Base-by-base conservation (phyloP, 1,140 invertebrate species). In the Orussus abietinus region DNA sequence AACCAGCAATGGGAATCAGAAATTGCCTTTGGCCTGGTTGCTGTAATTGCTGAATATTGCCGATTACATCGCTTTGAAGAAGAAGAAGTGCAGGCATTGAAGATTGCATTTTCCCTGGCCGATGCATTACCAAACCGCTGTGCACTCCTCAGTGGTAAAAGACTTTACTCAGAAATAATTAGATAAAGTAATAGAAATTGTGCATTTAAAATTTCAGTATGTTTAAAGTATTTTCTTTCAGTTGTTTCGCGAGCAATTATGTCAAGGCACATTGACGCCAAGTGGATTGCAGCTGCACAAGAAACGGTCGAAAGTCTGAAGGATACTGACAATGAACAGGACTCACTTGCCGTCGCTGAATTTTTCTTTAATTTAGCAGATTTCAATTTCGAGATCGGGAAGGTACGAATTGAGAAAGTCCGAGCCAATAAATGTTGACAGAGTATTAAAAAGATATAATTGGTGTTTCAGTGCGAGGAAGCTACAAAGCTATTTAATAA, bases 301-400 rank as follows among this genome's bases (percentile, higher is more conserved):
- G 29, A 67, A 15, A 36, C 46, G 13, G 38, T 48, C 2, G 19
- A 22, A 3, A 35, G 38, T 4, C 18, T 60, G 0, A 51, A 57
- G 35, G 38, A 53, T 17, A 59, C 56, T 0, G 21, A 38, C 3
- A 54, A 62, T 10, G n/a, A 18, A 11, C 20, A 48, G 29, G 54
- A 48, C 29, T 42, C 40, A 4, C 38, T 37, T 7, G 28, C 43
- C 1, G 49, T 69, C 11, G 50, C 49, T 18, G 30, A 58, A 17
- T 70, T 64, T 46, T 62, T 53, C 48, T 49, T 66, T 25, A 63
- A 55, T 43, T 54, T 74, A 18, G 54, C 66, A 22, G 60, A 72
- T 19, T 61, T 61, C 40, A 68, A 69, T 33, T 66, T 68, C 10
- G 56, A 65, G 49, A 55, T 48, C 31, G 52, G 53, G 13, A 59